Base-by-base conservation (phyloP, 2,888 invertebrate genomes). In the Pristionchus fissidentatus region DNA sequence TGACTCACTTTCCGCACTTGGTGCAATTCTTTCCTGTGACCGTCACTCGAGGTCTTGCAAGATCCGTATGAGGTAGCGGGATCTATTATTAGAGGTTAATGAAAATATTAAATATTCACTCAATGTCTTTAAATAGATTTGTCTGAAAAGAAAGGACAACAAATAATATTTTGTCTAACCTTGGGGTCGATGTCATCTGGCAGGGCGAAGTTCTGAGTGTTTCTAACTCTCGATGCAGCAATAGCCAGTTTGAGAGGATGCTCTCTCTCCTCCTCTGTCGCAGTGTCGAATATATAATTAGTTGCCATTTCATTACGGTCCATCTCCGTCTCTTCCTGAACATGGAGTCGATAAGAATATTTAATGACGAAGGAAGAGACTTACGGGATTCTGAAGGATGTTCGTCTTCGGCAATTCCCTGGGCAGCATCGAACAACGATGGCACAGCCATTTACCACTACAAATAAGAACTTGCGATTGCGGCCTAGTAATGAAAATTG, bases 371-470 rank as follows among this genome's bases (percentile, higher is more conserved):
- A n/a, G 43, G 35, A 22, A 26, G 43, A 62, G 4, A 62, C 80
- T 41, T 8, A 81, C 80, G 26, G 62, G 62, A 55, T 79, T 57
- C 38, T 35, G 22, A 8, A 32, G 32, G n/a, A 81, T 43, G 32
- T 43, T 81, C 7, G 43, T 62, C 15, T 81, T 81, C 35, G 43
- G 22, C 4, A 35, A 60, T 22, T 81, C 62, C 32, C 19, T 46
- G 7, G 80, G 62, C 29, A 35, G 35, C 0, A 26, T 15, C 29
- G 41, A 19, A 15, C 80, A 81, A 10, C 80, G 60, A 7, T 62
- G 41, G 46, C 80, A 81, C 60, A 62, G 26, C 60, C 60, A 81
- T 62, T 81, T 81, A 22, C 80, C 80, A n/a, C 80, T 81, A n/a
- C n/a, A n/a, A n/a, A n/a, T n/a, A n/a, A n/a, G 46, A 80, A 66